Base-by-base conservation (phyloP, 2,113 vertebrate species). In the Muntiacus muntjak region DNA sequence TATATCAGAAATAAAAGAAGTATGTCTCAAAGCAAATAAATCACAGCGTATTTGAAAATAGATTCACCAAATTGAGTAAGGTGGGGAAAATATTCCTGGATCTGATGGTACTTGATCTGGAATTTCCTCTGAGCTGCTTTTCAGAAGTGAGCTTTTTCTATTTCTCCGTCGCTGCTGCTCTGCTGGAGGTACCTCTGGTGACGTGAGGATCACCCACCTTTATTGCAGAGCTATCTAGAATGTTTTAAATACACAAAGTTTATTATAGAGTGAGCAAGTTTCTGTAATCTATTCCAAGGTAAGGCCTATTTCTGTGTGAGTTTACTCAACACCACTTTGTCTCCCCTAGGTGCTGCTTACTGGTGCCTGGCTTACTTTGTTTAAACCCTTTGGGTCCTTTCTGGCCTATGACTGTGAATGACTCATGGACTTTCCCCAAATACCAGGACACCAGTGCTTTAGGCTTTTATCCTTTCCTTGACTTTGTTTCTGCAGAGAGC, bases 1-100 rank as follows among this genome's bases (percentile, higher is more conserved):
- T 91, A 5, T 93, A 89, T 95, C 52, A 81, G 40, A 97, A 84
- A 30, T 87, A 40, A 19, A 58, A 57, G 83, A 91, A 40, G 5
- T 94, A 93, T 91, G 97, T 97, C 78, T 97, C 76, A 96, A 97
- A 89, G 78, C 83, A 98, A 97, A 91, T 96, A 95, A 93, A 90
- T 96, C 82, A 60, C 45, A 45, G 47, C 36, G 3, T 95, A 74
- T 97, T 91, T 95, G 86, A 94, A 97, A 98, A 95, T 88, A 97
- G 76, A 89, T 90, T 45, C 23, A 82, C 47, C 16, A 40, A 62
- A 74, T 93, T 91, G 76, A 11, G 8, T 90, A 55, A 92, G 82
- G 60, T 81, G 36, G 25, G 71, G 40, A 36, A 83, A 95, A 83
- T 91, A 83, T 87, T 95, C 60, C 25, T 84, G 89, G 28, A 93